Evolutionary conservation across 2,888 invertebrate species (phyloP), one percentile per base, ranked within the genome.

Genomic region (Saturnia pavonia): DNA sequence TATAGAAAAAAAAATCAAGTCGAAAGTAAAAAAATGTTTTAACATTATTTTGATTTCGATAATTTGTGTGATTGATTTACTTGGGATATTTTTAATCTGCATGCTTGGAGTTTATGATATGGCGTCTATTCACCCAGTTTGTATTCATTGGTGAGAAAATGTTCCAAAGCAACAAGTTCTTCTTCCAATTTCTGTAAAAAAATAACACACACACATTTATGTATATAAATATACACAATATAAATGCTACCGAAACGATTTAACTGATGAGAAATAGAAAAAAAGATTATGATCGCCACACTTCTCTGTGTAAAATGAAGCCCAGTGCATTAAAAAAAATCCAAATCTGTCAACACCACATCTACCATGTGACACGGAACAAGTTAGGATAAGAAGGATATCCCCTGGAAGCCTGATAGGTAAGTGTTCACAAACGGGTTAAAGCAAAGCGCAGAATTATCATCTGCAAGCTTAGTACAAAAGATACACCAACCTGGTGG

Each of bases 321-420:
- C 22, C 22, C 22, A 54, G 54, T 51, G 51, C 51, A 51, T 57
- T 57, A 12, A 3, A 57, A 57, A 27, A 60, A n/a, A 51, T 8
- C 51, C 14, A 51, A 22, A 54, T 54, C n/a, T 54, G 54, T n/a
- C 54, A 54, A 54, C 54, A 54, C 54, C 54, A 54, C 54, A 22
- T 54, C 54, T 54, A 54, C 54, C 54, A 60, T 27, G 57, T 27
- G 27, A 60, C 57, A 60, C 57, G 57, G 57, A 60, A 60, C 57
- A 60, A 60, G 57, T 60, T 60, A 60, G 57, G 57, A 60, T 60
- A 25, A 14, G n/a, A 60, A 60, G 25, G 57, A 6, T 27, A 27
- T 27, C 57, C 57, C 27, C 57, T 60, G 27, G 57, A 27, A 60
- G 57, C 57, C 57, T 60, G 57, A 60, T 60, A 60, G 57, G 57